Evolutionary conservation across 1,140 invertebrate genomes (phyloP), one percentile per base, ranked within the genome.

Genomic region (Drosophila triauraria): DNA sequence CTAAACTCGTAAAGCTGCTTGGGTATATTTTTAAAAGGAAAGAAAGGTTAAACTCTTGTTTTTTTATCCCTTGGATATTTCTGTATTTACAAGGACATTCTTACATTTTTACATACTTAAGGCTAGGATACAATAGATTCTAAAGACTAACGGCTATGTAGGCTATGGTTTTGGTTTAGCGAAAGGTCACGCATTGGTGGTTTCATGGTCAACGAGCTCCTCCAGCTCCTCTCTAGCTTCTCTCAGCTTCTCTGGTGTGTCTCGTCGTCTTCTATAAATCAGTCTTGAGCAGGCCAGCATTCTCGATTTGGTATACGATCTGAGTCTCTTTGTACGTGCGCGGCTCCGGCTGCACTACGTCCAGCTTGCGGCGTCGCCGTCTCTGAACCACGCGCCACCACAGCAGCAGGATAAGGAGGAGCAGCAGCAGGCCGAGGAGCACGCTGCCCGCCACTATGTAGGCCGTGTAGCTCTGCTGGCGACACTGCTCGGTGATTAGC

Each of bases 291-390:
- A 97, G 95, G 91, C 97, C 96, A 10, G 96, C 95, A 85, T 95
- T 95, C 94, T 97, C 96, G 54, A 97, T 95, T 87, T 97, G 95
- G 76, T 97, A 96, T 92, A 97, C 96, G 81, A 97, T 95, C 92
- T 97, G 96, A 4, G 96, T 97, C 93, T 97, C 96, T 82, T 95
- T 94, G 92, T 97, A 97, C 13, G 96, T 95, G 84, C 96, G 95
- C 2, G 96, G 95, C 61, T 97, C 96, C 0, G 96, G 96, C 69
- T 97, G 94, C 35, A 97, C 95, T 92, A 97, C 93, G 91, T 94
- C 92, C 80, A 94, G 72, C 82, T 94, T 93, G 58, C 93, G 94
- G 56, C 93, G 93, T 40, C 70, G 65, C 85, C 92, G 71, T 86
- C 93, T 75, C 92, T 92, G 68, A 57, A 80, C 91, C 9, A 78